Evolutionary conservation across 2,888 invertebrate species (phyloP), one percentile per base, ranked within the genome.

Genomic region (Argynnis bischoffii): DNA sequence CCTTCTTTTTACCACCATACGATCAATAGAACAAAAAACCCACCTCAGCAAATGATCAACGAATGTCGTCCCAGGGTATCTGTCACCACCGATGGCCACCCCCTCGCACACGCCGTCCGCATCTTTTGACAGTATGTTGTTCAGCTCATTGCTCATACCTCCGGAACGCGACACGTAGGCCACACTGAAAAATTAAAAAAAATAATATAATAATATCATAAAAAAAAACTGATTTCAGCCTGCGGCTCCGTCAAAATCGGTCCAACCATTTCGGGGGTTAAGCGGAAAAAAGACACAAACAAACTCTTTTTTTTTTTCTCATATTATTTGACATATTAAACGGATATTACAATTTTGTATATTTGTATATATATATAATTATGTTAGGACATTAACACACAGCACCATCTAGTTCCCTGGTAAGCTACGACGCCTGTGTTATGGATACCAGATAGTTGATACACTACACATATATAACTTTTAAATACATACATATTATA

Each of bases 61-160:
- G 92, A 99, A 99, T 0, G 98, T 99, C 64, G 99, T 98, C 21
- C 99, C 99, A 0, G 99, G 99, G 88, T 99, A 99, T 50, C 98
- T 94, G 90, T 99, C 99, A 0, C 99, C 99, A 6, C 98, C 98
- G 79, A 99, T 99, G 61, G 99, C 99, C 6, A 99, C 97, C 4
- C 99, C 99, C 86, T 99, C 99, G 78, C 97, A 96, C 0, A 99
- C 99, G 5, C 99, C 99, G 89, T 99, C 98, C 0, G 99, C 98
- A 64, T 98, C 96, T 81, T 99, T 98, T 0, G 98, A 97, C 71
- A 99, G 94, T 60, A 99, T 99, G 87, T 99, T 99, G 93, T 99
- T 99, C 70, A 99, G 92, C 85, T 99, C 99, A 86, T 99, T 99
- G 61, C 99, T 99, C 99, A 99, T 99, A 11, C 99, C 99, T 46